phyloP scores from a whole-genome alignment of 2,888 invertebrate species.

The Cataglyphis albicans region DNA sequence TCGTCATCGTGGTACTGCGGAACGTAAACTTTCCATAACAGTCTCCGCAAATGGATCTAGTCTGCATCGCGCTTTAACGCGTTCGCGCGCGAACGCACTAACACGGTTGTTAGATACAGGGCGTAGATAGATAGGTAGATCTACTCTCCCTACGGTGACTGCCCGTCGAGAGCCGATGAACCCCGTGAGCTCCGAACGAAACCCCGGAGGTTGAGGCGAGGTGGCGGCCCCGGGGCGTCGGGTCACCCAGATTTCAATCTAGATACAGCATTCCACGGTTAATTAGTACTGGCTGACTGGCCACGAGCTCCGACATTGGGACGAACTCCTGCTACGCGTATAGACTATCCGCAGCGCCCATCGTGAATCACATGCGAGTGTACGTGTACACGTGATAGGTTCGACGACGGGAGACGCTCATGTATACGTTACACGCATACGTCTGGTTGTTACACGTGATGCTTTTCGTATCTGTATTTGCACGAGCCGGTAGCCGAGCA shows the following conservation, averaged over 20 bases:
- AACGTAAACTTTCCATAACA: slow-evolving; percentile 25
- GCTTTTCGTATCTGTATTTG: slow-evolving; percentile 60
- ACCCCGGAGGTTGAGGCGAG: slow-evolving; percentile 78
- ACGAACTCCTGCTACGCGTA: slow-evolving; percentile 76
- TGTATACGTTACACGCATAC: neutral
- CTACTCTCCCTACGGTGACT: slow-evolving; percentile 54
- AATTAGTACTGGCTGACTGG: slow-evolving; percentile 85
- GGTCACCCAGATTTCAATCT: slow-evolving; percentile 86
- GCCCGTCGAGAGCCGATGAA: slow-evolving; percentile 72
- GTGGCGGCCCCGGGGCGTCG: slow-evolving; percentile 84
- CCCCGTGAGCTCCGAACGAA: slow-evolving; percentile 68
- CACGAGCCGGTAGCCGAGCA: slow-evolving; percentile 63
- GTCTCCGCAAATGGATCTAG: slow-evolving; percentile 25
- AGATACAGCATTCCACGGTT: slow-evolving; percentile 85
- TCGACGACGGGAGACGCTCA: neutral
- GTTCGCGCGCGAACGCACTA: neutral
- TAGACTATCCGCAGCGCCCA: slow-evolving; percentile 58
- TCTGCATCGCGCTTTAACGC: slow-evolving; percentile 33
- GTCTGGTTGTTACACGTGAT: slow-evolving; percentile 57
- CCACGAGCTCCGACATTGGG: slow-evolving; percentile 81
- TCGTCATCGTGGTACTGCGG: slow-evolving; percentile 13
- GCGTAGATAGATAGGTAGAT: slow-evolving; percentile 10
- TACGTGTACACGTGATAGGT: slow-evolving; percentile 21
- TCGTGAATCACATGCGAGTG: slow-evolving; percentile 54
- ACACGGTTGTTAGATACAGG: too few relatives aligned